Evolutionary conservation across 2,797 vertebrate species (phyloP), one percentile per base, ranked within the genome.

Genomic region (Chelmon rostratus): DNA sequence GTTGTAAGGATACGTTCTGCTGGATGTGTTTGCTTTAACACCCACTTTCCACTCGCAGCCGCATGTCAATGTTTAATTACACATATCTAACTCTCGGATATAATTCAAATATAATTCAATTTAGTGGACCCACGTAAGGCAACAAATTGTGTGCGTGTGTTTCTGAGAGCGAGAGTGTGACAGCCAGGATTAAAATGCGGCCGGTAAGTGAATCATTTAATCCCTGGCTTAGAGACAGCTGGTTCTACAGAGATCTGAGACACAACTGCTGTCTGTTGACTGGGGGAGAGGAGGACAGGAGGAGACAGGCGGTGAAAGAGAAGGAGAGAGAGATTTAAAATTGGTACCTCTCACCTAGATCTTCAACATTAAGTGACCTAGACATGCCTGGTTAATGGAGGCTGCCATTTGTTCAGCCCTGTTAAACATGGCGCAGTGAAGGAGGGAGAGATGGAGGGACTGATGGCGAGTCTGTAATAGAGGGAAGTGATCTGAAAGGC

Each of bases 121-220:
- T 92, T 82, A 12, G 63, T 49, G 54, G 79, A 77, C 75, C 53
- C 58, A 75, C 54, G 25, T 82, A 57, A 88, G 85, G 79, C 73
- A 76, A 72, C 78, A 59, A 71, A 82, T 79, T 71, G 72, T 62
- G 63, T 28, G 68, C 50, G 67, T 18, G 37, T 23, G 61, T 28
- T 47, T 23, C 56, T 31, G 70, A 56, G 54, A 73, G 75, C 33
- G 28, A 78, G 72, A 81, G 86, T 87, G 83, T 82, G 88, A 86
- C 82, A 77, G 88, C n/a, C 16, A 74, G 91, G 91, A 94, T 93
- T 94, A 92, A 90, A 90, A 91, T 73, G 83, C n/a, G 70, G 77
- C 86, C 85, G 82, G 83, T 93, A 90, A 93, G 87, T 92, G 92
- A 93, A 92, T 92, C 89, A 86, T 90, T 92, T 93, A 94, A 94